Evolutionary conservation across 1,140 invertebrate genomes (phyloP).

Genomic region (Cotesia vestalis): DNA sequence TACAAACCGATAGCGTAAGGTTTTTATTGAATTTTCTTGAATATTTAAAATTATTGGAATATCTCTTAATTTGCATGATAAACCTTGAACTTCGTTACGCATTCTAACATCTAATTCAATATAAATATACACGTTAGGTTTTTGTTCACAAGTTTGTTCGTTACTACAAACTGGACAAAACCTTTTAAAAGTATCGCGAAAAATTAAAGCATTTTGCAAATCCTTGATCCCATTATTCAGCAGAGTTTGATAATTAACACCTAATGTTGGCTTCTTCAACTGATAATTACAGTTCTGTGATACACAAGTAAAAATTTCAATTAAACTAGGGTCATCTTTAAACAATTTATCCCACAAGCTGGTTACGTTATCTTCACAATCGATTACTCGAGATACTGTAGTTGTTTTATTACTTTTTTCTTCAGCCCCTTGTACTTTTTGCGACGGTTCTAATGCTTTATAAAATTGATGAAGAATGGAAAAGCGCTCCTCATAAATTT

Average conservation of each 20-base stretch:
- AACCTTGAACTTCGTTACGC: background rate
- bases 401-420: background rate
- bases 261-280: background rate
- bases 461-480: background rate
- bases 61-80: background rate
- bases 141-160: background rate
- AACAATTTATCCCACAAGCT: background rate
- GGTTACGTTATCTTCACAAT: background rate
- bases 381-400: background rate
- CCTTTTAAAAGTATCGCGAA: background rate
- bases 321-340: background rate
- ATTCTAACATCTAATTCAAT: conserved; percentile 1
- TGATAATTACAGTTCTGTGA: conserved; percentile 1
- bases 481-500: background rate
- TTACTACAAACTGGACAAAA: background rate
- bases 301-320: background rate
- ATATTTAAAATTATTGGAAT: background rate
- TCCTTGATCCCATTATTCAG: background rate
- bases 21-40: background rate
- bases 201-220: background rate
- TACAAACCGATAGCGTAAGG: background rate
- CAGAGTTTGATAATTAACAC: background rate
- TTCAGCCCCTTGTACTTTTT: background rate
- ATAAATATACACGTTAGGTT: background rate
- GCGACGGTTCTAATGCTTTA: background rate